phyloP scores from a whole-genome alignment of 2,113 vertebrate genomes.

The Puffinus mauretanicus region DNA sequence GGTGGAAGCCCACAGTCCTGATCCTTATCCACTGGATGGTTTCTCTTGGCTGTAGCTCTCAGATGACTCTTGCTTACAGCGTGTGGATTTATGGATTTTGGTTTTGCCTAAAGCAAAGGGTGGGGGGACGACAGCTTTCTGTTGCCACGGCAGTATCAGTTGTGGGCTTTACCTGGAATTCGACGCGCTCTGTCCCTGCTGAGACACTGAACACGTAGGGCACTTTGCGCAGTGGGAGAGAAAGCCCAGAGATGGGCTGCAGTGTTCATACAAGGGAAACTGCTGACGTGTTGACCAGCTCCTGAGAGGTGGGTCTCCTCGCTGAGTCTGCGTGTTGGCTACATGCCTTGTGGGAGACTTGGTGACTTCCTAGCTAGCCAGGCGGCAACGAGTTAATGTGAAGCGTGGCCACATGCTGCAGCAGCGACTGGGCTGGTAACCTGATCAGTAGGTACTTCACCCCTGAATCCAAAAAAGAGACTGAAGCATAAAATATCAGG shows the following conservation, averaged over 20 bases:
- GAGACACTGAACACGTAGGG: not conserved
- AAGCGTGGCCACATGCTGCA: not conserved
- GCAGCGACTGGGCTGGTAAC: not conserved
- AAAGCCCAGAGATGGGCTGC: not conserved
- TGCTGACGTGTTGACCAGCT: not conserved
- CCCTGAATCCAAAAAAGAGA: not conserved
- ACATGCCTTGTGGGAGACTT: fast-evolving
- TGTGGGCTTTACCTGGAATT: not conserved
- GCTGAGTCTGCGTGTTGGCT: not conserved
- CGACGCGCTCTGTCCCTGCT: not conserved
- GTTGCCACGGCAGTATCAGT: fast-evolving
- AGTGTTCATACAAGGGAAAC: not conserved
- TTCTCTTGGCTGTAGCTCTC: not conserved
- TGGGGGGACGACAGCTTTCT: not conserved
- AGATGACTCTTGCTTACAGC: not conserved
- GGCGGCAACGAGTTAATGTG: not conserved
- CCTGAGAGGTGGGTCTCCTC: not conserved
- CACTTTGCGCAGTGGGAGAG: not conserved
- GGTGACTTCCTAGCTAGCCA: not conserved
- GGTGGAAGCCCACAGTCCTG: not conserved
- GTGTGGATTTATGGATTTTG: fast-evolving
- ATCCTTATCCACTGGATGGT: not conserved
- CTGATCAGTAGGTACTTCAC: not conserved
- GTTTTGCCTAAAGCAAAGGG: not conserved
- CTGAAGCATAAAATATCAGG: not conserved